Evolutionary conservation across 2,113 vertebrate genomes (phyloP).

Genomic region (Rhodinocichla rosea): DNA sequence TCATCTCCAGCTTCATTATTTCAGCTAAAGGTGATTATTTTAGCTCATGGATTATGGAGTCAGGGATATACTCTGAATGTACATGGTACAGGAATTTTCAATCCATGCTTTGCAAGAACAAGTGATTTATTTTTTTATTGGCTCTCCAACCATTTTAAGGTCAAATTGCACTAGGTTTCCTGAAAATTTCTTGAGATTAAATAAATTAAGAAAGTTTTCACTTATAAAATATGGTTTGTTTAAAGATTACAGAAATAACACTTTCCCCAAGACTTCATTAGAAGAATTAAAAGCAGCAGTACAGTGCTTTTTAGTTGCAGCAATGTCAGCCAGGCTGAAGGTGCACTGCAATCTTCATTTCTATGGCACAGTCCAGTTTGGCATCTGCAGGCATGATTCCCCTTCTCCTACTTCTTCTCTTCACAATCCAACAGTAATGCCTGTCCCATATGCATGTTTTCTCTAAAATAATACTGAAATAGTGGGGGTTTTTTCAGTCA

Average conservation of each 20-base stretch:
- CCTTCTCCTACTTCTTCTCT: neutral
- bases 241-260: neutral
- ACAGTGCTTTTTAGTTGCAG: neutral
- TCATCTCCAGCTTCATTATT: neutral
- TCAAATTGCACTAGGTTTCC: neutral
- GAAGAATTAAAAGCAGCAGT: neutral
- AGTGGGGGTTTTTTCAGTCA: neutral
- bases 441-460: neutral
- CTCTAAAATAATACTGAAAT: neutral
- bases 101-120: neutral
- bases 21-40: neutral
- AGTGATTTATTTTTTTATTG: neutral
- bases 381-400: accelerated
- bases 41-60: neutral
- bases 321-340: neutral
- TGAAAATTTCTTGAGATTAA: neutral
- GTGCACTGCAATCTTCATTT: neutral
- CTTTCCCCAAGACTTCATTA: neutral
- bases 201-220: neutral
- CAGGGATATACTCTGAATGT: neutral
- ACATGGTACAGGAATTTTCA: neutral
- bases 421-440: neutral
- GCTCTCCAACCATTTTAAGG: neutral
- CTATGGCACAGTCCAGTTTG: neutral
- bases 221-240: neutral